phyloP scores from a whole-genome alignment of 2,888 invertebrate species.

The Cantharis rustica region DNA sequence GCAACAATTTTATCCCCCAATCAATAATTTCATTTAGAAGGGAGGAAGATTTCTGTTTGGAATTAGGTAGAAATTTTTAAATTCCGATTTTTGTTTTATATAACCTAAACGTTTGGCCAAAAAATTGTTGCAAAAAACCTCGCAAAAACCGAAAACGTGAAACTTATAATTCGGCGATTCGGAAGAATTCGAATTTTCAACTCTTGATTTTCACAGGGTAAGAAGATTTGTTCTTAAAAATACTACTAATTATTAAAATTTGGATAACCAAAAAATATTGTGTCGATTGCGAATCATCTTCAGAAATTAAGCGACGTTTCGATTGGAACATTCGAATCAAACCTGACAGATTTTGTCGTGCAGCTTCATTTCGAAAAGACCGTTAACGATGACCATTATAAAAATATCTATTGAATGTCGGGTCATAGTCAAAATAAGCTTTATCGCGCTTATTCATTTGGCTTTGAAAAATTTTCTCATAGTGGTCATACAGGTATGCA shows the following conservation, averaged over 20 bases:
- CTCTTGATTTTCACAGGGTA: background rate
- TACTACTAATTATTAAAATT: no score
- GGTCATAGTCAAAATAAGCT: background rate
- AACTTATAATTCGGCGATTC: background rate
- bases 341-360: background rate
- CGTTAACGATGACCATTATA: conserved; percentile 23
- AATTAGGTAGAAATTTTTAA: background rate
- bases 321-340: background rate
- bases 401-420: conserved; percentile 1
- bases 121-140: background rate
- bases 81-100: background rate
- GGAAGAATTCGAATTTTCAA: background rate
- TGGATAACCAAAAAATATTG: background rate
- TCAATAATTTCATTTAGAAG: background rate
- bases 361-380: conserved; percentile 4
- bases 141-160: background rate
- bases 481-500: conserved; percentile 53
- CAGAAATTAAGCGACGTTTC: background rate
- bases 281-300: no score
- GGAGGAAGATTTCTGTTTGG: background rate
- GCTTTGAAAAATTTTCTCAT: conserved; percentile 36
- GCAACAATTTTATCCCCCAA: background rate
- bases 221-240: background rate
- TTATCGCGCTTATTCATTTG: background rate
- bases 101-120: background rate